Conservation (phyloP, 1,140 invertebrate species). For the Chironomus striatipennis region DNA sequence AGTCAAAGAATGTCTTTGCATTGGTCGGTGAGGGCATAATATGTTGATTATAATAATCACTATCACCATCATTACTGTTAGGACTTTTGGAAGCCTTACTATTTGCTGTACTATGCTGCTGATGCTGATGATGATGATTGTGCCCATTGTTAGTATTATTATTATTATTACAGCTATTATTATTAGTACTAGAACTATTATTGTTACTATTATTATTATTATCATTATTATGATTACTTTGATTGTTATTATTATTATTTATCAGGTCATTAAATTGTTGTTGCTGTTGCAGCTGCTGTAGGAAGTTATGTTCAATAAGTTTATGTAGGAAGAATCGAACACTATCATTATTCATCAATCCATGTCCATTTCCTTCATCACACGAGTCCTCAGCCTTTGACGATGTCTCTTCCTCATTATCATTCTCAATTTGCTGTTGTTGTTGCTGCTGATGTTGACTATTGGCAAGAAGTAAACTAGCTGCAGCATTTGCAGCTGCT, state of each 20-base stretch:
- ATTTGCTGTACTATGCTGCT: too few species aligned
- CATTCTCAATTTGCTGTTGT: neutral
- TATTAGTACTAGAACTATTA: neutral
- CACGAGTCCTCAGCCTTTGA: neutral
- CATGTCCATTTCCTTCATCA: neutral
- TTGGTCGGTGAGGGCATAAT: neutral
- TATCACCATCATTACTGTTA: neutral
- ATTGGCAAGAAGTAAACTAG: neutral
- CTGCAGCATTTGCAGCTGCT: conserved; percentile 19
- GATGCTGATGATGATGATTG: neutral
- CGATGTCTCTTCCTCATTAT: neutral
- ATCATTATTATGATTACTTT: conserved; percentile 1
- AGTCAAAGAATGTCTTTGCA: conserved; percentile 8
- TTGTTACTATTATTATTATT: neutral
- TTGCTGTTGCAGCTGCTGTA: conserved; percentile 24
- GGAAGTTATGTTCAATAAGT: neutral
- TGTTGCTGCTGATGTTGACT: neutral
- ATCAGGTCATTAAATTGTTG: neutral
- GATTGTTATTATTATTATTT: conserved; percentile 16
- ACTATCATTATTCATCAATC: neutral
- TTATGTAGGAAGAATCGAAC: neutral
- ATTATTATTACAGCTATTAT: neutral
- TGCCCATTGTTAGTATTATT: neutral
- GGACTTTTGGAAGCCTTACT: neutral
- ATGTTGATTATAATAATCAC: neutral